Evolutionary conservation across 2,797 vertebrate species (phyloP).

Genomic region (Acanthurus tractus): DNA sequence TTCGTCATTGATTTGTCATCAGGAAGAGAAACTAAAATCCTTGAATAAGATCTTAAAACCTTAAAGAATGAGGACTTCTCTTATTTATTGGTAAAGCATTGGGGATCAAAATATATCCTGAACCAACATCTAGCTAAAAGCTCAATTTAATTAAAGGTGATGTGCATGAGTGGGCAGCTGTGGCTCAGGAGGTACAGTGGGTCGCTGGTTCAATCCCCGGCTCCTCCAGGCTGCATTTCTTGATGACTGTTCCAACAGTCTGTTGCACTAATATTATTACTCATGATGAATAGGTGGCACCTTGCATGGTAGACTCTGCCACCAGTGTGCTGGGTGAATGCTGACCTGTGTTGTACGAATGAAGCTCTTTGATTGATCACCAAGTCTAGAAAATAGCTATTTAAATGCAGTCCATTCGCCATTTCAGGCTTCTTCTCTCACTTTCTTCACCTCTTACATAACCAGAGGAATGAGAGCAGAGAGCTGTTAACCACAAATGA

Average conservation of each 20-base stretch:
- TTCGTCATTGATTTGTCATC: not conserved
- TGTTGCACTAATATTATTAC: too few species aligned
- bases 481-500: slow-evolving; percentile 37
- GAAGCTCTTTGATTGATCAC: too few species aligned
- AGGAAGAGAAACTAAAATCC: not conserved
- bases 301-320: too few species aligned
- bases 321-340: too few species aligned
- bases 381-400: too few species aligned
- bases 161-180: not conserved
- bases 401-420: too few species aligned
- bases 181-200: too few species aligned
- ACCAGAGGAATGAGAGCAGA: slow-evolving; percentile 6
- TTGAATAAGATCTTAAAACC: not conserved
- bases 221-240: too few species aligned
- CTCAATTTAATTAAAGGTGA: slow-evolving; percentile 1
- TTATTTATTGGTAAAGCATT: not conserved
- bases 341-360: too few species aligned
- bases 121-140: not conserved
- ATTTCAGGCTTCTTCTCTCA: slow-evolving; percentile 3
- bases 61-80: not conserved
- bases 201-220: too few species aligned
- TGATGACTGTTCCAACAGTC: too few species aligned
- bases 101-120: not conserved
- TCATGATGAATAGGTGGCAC: too few species aligned
- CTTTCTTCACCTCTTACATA: slow-evolving; percentile 10